Conservation (phyloP, 2,113 vertebrate species). For the Meriones unguiculatus region DNA sequence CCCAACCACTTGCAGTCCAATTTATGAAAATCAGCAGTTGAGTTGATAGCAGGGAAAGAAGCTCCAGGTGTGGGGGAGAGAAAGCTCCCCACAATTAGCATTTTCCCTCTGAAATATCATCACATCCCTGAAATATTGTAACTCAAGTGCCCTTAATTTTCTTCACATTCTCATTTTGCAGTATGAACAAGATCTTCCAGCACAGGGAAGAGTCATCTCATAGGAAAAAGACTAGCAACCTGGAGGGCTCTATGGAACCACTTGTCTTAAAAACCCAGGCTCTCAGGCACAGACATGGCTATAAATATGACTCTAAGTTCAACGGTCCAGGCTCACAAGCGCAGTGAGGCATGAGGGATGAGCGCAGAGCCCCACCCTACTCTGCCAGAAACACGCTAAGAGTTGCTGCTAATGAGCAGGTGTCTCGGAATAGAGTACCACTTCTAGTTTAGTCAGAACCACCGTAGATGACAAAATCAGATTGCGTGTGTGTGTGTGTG, state of each 20-base stretch:
- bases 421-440: not conserved
- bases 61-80: constrained; percentile 82
- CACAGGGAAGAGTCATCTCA: constrained; percentile 55
- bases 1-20: constrained; percentile 44
- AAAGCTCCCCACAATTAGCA: constrained; percentile 79
- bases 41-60: constrained; percentile 80
- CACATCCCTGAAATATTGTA: constrained; percentile 74
- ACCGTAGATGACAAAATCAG: constrained; percentile 9
- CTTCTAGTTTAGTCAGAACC: constrained; percentile 24
- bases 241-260: not conserved
- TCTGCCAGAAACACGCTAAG: not conserved
- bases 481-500: not conserved
- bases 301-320: not conserved
- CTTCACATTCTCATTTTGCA: constrained; percentile 58
- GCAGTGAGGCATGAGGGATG: not conserved
- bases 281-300: not conserved
- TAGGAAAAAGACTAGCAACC: constrained; percentile 20
- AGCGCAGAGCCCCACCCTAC: not conserved
- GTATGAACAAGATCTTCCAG: constrained; percentile 66
- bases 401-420: constrained; percentile 42
- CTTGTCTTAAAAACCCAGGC: not conserved
- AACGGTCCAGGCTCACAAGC: not conserved
- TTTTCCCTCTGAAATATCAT: constrained; percentile 79
- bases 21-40: constrained; percentile 81
- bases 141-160: constrained; percentile 69